These are phyloP conservation scores for Acrocephalus kingi DNA, from an alignment of 2,113 vertebrate genomes.

Conservation along the genomic window DNA sequence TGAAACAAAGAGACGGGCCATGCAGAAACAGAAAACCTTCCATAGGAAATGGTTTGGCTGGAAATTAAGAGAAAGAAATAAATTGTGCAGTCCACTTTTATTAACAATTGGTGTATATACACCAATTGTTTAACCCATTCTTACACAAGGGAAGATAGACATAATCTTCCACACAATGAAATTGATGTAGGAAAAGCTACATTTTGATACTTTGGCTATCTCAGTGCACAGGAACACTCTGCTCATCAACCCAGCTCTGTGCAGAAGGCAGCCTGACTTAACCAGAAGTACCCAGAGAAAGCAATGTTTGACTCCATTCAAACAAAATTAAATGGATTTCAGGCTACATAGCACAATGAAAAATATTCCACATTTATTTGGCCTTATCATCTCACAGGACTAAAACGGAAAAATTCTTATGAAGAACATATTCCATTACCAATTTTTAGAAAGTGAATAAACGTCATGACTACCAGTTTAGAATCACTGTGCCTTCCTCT, in stretches of 20 bases:
- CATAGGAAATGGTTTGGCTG: not conserved
- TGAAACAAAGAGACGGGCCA: not conserved
- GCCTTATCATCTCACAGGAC: not conserved
- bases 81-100: not conserved
- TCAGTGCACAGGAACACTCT: not conserved
- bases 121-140: not conserved
- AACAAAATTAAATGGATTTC: not conserved
- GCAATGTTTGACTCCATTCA: not conserved
- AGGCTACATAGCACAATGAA: not conserved
- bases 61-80: not conserved
- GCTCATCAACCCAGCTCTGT: not conserved
- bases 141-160: not conserved
- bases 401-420: not conserved
- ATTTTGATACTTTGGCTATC: not conserved
- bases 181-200: rapidly evolving
- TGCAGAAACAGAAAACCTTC: not conserved
- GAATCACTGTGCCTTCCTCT: not conserved
- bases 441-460: not conserved
- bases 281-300: not conserved
- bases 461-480: not conserved
- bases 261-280: not conserved
- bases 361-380: not conserved
- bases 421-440: not conserved
- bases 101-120: not conserved
- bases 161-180: not conserved